Percentiles rank a stretch among this genome's conserved stretches.
These are phyloP conservation scores for Vanessa atalanta DNA, from an alignment of 1,140 invertebrate species.

Conservation along the genomic window DNA sequence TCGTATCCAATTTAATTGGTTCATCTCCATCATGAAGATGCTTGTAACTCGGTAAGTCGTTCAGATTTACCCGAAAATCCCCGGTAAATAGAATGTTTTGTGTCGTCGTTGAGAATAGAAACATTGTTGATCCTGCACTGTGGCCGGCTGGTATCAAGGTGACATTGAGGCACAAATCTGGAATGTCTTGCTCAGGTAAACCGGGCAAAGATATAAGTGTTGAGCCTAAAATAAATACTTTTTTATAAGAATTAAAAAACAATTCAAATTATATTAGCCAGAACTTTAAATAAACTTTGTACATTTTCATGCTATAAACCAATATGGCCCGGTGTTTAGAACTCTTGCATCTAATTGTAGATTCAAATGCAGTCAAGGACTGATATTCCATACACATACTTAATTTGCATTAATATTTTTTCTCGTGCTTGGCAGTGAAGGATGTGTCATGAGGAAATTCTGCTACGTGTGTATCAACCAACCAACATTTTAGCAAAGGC, in stretches of 20 bases:
- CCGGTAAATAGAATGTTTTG: conserved; percentile 85
- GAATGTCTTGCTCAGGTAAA: conserved; percentile 25
- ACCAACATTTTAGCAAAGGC: too few relatives aligned
- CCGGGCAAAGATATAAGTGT: conserved; percentile 45
- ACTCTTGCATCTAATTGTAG: too few relatives aligned
- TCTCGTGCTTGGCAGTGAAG: too few relatives aligned
- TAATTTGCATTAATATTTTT: too few relatives aligned
- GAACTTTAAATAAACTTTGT: too few relatives aligned
- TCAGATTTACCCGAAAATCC: conserved; percentile 83
- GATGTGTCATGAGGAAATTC: too few relatives aligned
- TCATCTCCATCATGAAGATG: conserved; percentile 78
- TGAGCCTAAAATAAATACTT: conserved; percentile 48
- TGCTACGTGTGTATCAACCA: too few relatives aligned
- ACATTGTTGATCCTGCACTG: conserved; percentile 89
- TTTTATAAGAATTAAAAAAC: neutral
- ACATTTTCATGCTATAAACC: too few relatives aligned
- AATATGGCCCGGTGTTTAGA: too few relatives aligned
- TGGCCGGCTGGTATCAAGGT: conserved; percentile 85
- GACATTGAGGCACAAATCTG: conserved; percentile 74
- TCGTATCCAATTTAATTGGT: conserved; percentile 81
- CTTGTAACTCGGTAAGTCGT: conserved; percentile 81
- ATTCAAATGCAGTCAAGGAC: too few relatives aligned
- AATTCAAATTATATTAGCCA: too few relatives aligned
- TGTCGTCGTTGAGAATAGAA: conserved; percentile 82
- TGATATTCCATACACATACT: too few relatives aligned